Conservation (phyloP, 92 coral and sea anemone species). For the Micromussa lordhowensis region DNA sequence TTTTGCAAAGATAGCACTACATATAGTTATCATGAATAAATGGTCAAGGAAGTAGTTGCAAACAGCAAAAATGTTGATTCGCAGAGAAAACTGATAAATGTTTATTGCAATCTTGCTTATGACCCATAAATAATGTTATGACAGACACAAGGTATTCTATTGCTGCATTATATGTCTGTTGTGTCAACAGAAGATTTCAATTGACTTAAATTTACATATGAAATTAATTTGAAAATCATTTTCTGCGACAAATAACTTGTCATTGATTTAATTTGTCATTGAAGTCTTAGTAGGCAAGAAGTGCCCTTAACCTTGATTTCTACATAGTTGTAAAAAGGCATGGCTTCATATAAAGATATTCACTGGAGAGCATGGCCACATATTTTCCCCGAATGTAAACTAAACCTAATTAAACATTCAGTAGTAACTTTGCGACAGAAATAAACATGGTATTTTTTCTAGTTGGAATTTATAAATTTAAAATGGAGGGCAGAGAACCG, state of each 20-base stretch:
- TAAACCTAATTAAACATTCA: background rate
- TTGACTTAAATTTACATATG: background rate
- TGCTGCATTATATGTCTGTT: background rate
- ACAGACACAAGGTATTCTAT: background rate
- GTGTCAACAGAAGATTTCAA: background rate
- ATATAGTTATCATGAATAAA: no score
- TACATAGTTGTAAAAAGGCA: background rate
- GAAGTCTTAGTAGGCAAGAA: background rate
- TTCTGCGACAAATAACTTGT: background rate
- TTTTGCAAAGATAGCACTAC: background rate
- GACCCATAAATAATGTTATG: background rate
- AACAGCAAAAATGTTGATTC: background rate
- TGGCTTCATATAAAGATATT: background rate
- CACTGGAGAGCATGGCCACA: background rate
- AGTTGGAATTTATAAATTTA: background rate
- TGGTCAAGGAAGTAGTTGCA: background rate
- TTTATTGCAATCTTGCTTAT: background rate
- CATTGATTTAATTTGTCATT: background rate
- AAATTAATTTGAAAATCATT: background rate
- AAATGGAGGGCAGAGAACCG: background rate
- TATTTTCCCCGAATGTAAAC: background rate
- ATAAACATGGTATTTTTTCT: background rate
- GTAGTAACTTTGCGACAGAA: background rate
- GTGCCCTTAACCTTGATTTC: background rate
- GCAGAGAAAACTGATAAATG: background rate